These are phyloP conservation scores for Epicauta chinensis DNA, from an alignment of 1,140 invertebrate species.

Conservation along the genomic window DNA sequence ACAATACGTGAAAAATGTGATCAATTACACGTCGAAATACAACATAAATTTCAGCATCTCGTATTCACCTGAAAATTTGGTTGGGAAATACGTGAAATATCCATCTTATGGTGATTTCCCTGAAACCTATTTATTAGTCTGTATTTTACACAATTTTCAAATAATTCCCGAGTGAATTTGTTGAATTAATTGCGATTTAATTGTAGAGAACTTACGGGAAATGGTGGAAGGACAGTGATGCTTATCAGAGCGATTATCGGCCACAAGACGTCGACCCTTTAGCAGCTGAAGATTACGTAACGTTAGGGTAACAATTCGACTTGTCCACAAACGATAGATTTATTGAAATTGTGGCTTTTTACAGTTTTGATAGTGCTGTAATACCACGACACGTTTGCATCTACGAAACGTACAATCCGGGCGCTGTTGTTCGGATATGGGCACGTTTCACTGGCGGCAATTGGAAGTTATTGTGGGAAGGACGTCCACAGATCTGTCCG, in stretches of 20 bases:
- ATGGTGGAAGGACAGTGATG: slow-evolving; percentile 81
- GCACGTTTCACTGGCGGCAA: slow-evolving; percentile 48
- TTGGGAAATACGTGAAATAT: slow-evolving; percentile 74
- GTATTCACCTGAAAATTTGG: slow-evolving; percentile 79
- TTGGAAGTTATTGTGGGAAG: slow-evolving; percentile 76
- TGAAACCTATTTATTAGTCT: slow-evolving; percentile 82
- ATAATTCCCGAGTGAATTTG: too few species aligned
- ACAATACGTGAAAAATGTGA: slow-evolving; percentile 63
- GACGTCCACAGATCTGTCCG: slow-evolving; percentile 54
- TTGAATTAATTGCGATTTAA: too few species aligned
- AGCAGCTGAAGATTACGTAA: slow-evolving; percentile 78
- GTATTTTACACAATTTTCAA: too few species aligned
- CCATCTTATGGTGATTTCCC: slow-evolving; percentile 86
- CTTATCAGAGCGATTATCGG: slow-evolving; percentile 62
- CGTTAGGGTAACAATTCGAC: slow-evolving; percentile 44
- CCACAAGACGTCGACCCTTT: slow-evolving; percentile 62
- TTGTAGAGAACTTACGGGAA: slow-evolving; percentile 79
- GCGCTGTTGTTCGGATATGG: slow-evolving; percentile 77
- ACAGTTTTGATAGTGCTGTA: slow-evolving; percentile 68
- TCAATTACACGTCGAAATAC: slow-evolving; percentile 85
- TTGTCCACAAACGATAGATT: not conserved
- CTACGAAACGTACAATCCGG: slow-evolving; percentile 88
- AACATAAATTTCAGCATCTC: slow-evolving; percentile 80
- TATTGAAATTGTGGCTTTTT: not conserved
- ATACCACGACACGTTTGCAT: slow-evolving; percentile 70